phyloP scores from a whole-genome alignment of 2,888 invertebrate genomes.

The Drosophila rubida region DNA sequence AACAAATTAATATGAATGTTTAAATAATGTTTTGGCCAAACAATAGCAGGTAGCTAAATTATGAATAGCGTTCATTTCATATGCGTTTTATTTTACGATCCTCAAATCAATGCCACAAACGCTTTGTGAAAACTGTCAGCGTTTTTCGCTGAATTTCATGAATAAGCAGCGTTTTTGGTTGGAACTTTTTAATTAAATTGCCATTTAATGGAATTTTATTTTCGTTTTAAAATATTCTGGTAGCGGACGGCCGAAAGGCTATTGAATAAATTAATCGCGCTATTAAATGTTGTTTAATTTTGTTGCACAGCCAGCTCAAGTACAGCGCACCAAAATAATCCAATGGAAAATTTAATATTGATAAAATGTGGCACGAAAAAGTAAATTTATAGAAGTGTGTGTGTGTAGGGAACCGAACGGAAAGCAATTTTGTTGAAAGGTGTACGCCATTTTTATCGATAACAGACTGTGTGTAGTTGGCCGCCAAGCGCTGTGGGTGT shows the following conservation, averaged over 20 bases:
- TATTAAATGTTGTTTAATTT: conserved; percentile 40
- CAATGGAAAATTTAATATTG: conserved; percentile 10
- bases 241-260: neutral
- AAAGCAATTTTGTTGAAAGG: conserved; percentile 76
- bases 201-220: conserved; percentile 19
- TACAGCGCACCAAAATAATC: neutral
- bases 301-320: conserved; percentile 8
- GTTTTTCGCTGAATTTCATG: neutral
- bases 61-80: no score
- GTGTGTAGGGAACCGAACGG: conserved; percentile 53
- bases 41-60: neutral
- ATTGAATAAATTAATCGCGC: conserved; percentile 25
- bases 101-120: neutral
- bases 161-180: neutral
- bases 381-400: conserved; percentile 19
- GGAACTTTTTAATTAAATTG: conserved; percentile 15
- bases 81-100: neutral
- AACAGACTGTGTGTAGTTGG: conserved; percentile 46
- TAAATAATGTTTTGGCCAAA: neutral
- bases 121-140: neutral
- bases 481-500: neutral
- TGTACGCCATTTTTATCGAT: conserved; percentile 63
- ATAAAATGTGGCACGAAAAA: conserved; percentile 24
- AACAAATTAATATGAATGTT: neutral
- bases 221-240: neutral